Conservation (phyloP, 1,140 invertebrate species). For the Coelopa frigida region DNA sequence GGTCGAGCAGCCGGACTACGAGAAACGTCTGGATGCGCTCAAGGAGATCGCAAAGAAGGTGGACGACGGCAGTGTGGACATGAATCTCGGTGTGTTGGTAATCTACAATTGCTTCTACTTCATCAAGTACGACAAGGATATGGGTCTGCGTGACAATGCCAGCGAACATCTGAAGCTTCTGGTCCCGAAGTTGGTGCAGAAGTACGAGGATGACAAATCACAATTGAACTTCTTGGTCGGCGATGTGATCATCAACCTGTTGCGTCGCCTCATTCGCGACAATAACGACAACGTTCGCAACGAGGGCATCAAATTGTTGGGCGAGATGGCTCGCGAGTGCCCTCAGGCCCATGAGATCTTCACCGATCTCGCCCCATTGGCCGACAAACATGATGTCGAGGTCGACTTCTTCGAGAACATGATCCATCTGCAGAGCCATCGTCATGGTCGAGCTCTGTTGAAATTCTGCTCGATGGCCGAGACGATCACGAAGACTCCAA, state of each 20-base stretch:
- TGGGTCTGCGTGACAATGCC: conserved; percentile 74
- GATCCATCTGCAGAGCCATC: conserved; percentile 75
- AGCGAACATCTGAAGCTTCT: conserved; percentile 63
- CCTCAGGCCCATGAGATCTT: conserved; percentile 60
- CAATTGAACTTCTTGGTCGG: conserved; percentile 61
- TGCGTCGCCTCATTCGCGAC: conserved; percentile 61
- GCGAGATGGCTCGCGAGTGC: conserved; percentile 65
- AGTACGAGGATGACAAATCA: conserved; percentile 37
- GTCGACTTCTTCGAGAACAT: conserved; percentile 94
- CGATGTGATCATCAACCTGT: conserved; percentile 60
- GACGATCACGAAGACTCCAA: conserved; percentile 52
- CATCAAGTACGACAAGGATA: conserved; percentile 68
- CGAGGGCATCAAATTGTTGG: conserved; percentile 70
- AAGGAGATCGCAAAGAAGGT: conserved; percentile 54
- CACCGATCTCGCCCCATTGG: conserved; percentile 64
- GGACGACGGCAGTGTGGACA: conserved; percentile 43
- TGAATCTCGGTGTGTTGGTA: conserved; percentile 63
- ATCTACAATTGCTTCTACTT: conserved; percentile 78
- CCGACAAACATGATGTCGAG: conserved; percentile 69
- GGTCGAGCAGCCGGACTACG: conserved; percentile 89
- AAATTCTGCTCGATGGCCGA: conserved; percentile 58
- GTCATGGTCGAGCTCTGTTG: conserved; percentile 69
- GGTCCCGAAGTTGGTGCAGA: conserved; percentile 52
- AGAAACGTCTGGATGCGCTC: conserved; percentile 67
- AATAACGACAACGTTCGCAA: conserved; percentile 60